phyloP scores from a whole-genome alignment of 2,113 vertebrate species.

The Harpagus bidentatus region DNA sequence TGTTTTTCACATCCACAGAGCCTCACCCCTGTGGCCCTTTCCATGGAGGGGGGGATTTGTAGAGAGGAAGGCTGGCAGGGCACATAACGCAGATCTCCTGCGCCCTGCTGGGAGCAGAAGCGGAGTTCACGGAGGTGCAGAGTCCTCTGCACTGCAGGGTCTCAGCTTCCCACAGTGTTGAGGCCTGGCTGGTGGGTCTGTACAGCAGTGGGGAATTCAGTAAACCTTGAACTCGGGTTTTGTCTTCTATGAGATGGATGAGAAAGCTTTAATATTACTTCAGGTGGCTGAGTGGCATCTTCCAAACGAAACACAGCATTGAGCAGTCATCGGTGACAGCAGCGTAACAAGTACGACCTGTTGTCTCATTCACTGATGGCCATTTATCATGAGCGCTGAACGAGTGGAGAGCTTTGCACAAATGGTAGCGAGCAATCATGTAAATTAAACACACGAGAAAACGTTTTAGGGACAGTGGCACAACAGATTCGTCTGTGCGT shows the following conservation, averaged over 20 bases:
- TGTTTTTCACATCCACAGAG: not conserved
- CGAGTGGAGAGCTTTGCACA: rapidly evolving
- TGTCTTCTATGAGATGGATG: not conserved
- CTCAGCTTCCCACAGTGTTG: not conserved
- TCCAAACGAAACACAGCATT: not conserved
- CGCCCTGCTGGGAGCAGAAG: not conserved
- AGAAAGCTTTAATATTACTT: not conserved
- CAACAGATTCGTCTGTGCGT: rapidly evolving
- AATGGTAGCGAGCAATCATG: rapidly evolving
- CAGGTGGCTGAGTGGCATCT: not conserved
- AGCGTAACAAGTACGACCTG: not conserved
- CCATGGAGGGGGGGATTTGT: not conserved
- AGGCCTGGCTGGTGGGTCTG: not conserved
- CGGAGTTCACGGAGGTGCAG: not conserved
- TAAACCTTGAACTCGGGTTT: not conserved
- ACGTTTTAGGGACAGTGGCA: not conserved
- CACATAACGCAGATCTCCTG: not conserved
- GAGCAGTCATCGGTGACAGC: rapidly evolving
- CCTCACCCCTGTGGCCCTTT: not conserved
- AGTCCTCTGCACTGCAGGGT: not conserved
- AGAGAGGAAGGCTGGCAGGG: not conserved
- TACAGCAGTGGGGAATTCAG: not conserved
- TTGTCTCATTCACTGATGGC: not conserved
- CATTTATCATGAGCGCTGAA: not conserved
- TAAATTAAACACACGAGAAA: not conserved